phyloP scores from a whole-genome alignment of 2,113 vertebrate genomes.

The Pseudopipra pipra region DNA sequence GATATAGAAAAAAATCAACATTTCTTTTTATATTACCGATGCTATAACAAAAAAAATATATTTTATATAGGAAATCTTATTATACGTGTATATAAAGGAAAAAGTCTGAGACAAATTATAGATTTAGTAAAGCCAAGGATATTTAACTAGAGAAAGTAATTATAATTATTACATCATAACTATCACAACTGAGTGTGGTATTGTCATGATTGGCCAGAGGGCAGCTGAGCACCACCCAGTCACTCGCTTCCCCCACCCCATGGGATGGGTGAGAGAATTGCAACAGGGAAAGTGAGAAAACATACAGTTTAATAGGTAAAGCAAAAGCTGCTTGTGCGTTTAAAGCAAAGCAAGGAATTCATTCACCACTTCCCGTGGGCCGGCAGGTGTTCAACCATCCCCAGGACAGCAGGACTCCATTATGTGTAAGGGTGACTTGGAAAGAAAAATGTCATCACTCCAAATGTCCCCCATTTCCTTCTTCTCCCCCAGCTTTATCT shows the following conservation, averaged over 20 bases:
- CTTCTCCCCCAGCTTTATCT: not conserved
- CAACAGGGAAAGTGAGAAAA: not conserved
- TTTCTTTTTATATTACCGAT: not conserved
- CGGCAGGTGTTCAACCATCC: not conserved
- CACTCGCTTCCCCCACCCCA: not conserved
- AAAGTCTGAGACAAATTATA: not conserved
- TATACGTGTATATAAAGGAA: not conserved
- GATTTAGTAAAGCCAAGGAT: not conserved
- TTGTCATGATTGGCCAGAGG: not conserved
- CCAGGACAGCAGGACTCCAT: not conserved
- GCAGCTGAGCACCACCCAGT: not conserved
- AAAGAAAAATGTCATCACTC: not conserved
- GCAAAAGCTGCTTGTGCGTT: not conserved
- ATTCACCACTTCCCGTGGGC: not conserved
- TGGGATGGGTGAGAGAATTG: not conserved
- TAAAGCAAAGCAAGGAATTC: not conserved
- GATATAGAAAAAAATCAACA: not conserved
- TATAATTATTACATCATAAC: not conserved
- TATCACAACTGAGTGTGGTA: not conserved
- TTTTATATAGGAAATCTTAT: not conserved
- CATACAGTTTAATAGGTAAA: not conserved
- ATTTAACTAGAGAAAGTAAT: not conserved
- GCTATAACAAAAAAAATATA: not conserved
- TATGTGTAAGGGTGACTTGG: not conserved
- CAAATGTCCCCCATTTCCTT: not conserved